Conservation (phyloP, 2,797 vertebrate genomes). For the Sardinella longiceps region DNA sequence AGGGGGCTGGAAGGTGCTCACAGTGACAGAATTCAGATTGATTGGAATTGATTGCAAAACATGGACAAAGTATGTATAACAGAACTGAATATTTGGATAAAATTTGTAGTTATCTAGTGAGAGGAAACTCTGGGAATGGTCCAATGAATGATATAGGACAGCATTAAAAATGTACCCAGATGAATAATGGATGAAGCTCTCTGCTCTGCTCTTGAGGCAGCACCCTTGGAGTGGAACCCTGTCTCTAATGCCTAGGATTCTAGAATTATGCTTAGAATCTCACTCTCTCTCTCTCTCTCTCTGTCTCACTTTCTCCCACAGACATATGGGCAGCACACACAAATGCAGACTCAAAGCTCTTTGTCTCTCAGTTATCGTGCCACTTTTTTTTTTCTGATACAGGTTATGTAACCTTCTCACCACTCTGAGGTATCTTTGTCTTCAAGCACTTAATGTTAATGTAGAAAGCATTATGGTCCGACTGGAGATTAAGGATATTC, state of each 20-base stretch:
- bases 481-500: too few relatives aligned
- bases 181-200: conserved; percentile 7
- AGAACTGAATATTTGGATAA: not conserved
- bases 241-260: too few relatives aligned
- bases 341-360: too few relatives aligned
- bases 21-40: not conserved
- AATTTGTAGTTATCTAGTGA: not conserved
- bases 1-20: not conserved
- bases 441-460: too few relatives aligned
- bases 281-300: not conserved
- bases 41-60: not conserved
- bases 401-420: too few relatives aligned
- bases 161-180: conserved; percentile 5
- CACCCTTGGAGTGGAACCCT: not conserved
- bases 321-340: too few relatives aligned
- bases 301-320: not conserved
- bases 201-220: not conserved
- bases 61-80: not conserved
- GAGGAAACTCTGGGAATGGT: not conserved
- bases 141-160: not conserved
- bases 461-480: too few relatives aligned
- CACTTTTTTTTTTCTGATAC: too few relatives aligned
- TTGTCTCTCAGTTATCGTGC: too few relatives aligned
- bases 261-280: not conserved
- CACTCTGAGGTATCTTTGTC: too few relatives aligned